Percentiles rank a stretch among this genome's conserved stretches.
These are phyloP conservation scores for Vombatus ursinus DNA, from an alignment of 2,113 vertebrate species.

Conservation along the genomic window DNA sequence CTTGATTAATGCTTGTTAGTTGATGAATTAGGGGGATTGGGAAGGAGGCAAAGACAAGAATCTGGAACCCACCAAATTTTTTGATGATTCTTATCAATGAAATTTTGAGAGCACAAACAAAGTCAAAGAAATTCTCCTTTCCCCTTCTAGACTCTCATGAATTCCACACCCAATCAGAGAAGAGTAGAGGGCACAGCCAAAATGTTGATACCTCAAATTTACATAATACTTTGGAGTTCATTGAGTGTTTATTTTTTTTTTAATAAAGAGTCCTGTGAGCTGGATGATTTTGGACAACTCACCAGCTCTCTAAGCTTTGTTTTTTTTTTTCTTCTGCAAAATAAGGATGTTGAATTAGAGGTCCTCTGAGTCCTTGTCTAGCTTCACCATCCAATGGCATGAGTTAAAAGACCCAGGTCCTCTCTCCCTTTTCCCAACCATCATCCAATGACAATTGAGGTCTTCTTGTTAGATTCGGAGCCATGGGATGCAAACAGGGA, in stretches of 20 bases:
- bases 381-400: not conserved
- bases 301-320: constrained; percentile 2
- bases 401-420: not conserved
- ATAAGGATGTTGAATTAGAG: not conserved
- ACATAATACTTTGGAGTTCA: not conserved
- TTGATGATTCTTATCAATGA: constrained; percentile 20
- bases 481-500: not conserved
- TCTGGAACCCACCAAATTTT: not conserved
- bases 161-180: not conserved
- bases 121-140: not conserved
- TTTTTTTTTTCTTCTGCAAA: constrained; percentile 34
- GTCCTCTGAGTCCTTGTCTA: not conserved
- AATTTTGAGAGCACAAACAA: constrained; percentile 1
- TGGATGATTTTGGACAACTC: not conserved
- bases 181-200: not conserved
- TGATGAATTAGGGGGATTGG: not conserved
- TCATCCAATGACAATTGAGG: not conserved
- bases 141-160: not conserved
- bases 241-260: not conserved
- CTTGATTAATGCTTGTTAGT: not conserved
- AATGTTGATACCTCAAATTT: constrained; percentile 19
- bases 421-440: constrained; percentile 1
- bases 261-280: not conserved
- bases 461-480: constrained; percentile 6
- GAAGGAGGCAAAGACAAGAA: not conserved